Conservation (phyloP, 2,888 invertebrate genomes). For the Psylliodes chrysocephalus region DNA sequence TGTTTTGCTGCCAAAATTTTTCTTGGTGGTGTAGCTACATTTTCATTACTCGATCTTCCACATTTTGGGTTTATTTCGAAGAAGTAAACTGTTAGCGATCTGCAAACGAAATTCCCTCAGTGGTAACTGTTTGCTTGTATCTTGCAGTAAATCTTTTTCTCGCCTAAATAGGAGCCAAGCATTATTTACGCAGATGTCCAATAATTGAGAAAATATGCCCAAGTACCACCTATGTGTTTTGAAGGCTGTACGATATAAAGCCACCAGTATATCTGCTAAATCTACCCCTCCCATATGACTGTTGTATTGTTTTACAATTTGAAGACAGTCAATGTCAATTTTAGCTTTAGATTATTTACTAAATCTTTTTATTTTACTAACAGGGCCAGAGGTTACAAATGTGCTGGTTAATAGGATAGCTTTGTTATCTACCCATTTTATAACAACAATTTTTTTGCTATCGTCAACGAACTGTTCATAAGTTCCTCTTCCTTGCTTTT, state of each 20-base stretch:
- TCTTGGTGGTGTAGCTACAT: too few species aligned
- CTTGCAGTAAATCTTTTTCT: too few species aligned
- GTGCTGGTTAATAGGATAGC: constrained; percentile 15
- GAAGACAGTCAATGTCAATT: constrained; percentile 13
- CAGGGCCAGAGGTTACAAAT: constrained; percentile 23
- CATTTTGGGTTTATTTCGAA: too few species aligned
- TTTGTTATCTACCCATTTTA: constrained; percentile 33
- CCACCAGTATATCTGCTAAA: constrained; percentile 15
- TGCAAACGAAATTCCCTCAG: too few species aligned
- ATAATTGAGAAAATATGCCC: constrained; percentile 27
- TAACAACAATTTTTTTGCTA: constrained; percentile 13
- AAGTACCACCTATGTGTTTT: constrained; percentile 28
- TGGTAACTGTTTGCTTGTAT: too few species aligned
- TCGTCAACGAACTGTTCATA: constrained; percentile 8
- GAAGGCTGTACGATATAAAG: constrained; percentile 15
- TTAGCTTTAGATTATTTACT: constrained; percentile 13
- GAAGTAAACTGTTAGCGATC: too few species aligned
- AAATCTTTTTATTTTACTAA: constrained; percentile 21
- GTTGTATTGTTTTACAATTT: constrained; percentile 21
- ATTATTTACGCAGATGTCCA: too few species aligned
- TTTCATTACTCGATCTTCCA: too few species aligned
- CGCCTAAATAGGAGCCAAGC: too few species aligned
- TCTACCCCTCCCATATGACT: constrained; percentile 19
- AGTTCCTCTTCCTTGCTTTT: constrained; percentile 6
- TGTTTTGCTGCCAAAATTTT: too few species aligned